Percentiles rank a stretch among this genome's conserved stretches.
phyloP scores from a whole-genome alignment of 2,113 vertebrate species.

The Ploceus nigricollis region DNA sequence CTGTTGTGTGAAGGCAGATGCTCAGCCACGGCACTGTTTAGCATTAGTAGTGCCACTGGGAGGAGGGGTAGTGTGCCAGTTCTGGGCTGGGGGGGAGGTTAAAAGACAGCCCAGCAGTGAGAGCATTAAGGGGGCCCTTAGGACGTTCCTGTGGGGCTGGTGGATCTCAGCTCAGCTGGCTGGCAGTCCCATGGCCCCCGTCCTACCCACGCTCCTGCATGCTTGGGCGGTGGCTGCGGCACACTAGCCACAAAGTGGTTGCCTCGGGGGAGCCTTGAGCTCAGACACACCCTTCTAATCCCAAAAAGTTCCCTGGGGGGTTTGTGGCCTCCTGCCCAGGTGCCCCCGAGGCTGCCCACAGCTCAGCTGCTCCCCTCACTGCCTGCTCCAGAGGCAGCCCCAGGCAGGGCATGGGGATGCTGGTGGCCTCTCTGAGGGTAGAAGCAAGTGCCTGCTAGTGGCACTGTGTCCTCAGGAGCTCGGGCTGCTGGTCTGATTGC shows the following conservation, averaged over 20 bases:
- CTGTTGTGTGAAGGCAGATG: background rate
- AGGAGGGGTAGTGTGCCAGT: background rate
- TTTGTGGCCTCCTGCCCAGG: background rate
- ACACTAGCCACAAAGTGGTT: accelerated
- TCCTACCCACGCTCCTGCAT: background rate
- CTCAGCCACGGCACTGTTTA: background rate
- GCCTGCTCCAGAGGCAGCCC: background rate
- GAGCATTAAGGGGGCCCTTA: background rate
- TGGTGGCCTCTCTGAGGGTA: background rate
- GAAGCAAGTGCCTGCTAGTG: conserved; percentile 67
- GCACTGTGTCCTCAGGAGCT: conserved; percentile 26
- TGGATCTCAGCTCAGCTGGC: background rate
- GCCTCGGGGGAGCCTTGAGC: background rate
- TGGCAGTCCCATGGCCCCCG: accelerated
- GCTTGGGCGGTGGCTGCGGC: accelerated
- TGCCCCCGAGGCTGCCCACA: accelerated
- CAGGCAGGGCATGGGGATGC: background rate
- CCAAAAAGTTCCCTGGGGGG: background rate
- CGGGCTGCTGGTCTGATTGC: conserved; percentile 1
- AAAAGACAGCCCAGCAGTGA: background rate
- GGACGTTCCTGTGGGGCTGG: background rate
- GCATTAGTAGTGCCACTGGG: background rate
- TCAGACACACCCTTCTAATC: background rate
- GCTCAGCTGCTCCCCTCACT: background rate
- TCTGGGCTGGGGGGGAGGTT: background rate